phyloP scores from a whole-genome alignment of 2,888 invertebrate species.

The Sphaerophoria rueppellii region DNA sequence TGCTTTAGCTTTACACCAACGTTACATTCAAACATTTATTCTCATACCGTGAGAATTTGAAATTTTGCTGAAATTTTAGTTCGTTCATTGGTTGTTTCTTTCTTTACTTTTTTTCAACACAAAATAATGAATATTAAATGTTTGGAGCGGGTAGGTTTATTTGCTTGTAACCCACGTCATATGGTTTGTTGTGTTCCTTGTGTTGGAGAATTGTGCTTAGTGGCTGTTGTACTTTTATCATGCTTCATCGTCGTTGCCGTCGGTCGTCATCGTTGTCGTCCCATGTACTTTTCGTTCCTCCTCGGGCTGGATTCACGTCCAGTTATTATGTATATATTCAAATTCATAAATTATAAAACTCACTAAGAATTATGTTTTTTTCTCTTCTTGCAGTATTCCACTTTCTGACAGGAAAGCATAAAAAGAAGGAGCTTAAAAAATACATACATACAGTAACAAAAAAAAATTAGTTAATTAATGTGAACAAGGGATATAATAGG shows the following conservation, averaged over 20 bases:
- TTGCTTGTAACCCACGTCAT: constrained; percentile 9
- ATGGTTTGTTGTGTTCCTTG: not conserved
- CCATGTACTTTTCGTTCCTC: not conserved
- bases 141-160: not conserved
- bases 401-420: not conserved
- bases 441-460: too few species aligned
- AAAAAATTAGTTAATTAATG: too few species aligned
- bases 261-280: not conserved
- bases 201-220: not conserved
- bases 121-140: constrained; percentile 40
- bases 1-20: not conserved
- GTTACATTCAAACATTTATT: not conserved
- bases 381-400: not conserved
- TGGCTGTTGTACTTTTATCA: not conserved
- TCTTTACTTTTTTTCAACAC: not conserved
- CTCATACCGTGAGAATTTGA: not conserved
- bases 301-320: constrained; percentile 35
- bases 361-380: constrained; percentile 46
- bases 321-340: constrained; percentile 50
- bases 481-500: too few species aligned
- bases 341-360: constrained; percentile 63
- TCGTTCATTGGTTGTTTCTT: too few species aligned
- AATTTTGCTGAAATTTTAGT: constrained; percentile 5
- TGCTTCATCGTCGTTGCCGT: constrained; percentile 21
- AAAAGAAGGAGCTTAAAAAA: not conserved